Conservation (phyloP, 2,888 invertebrate species). For the Noctua fimbriata region DNA sequence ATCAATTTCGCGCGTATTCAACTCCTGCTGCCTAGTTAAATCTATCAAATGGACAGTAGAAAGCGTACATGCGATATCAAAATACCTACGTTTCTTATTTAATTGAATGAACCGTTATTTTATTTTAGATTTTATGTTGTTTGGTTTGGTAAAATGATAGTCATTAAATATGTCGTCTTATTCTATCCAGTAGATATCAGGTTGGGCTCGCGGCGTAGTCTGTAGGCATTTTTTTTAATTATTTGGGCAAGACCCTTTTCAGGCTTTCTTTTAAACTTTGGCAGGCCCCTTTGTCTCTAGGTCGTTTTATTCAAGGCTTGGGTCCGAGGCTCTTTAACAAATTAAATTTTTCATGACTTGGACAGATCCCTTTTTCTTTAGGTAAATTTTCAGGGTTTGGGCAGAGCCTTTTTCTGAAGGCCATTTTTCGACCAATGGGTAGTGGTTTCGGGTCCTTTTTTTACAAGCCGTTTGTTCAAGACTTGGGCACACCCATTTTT, state of each 20-base stretch:
- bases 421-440: not conserved
- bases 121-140: not conserved
- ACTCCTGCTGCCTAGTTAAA: conserved; percentile 38
- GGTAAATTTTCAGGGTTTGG: not conserved
- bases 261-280: not conserved
- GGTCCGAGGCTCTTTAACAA: not conserved
- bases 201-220: not conserved
- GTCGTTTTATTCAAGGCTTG: not conserved
- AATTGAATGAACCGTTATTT: conserved; percentile 33
- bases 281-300: not conserved
- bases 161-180: not conserved
- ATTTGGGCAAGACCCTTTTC: not conserved
- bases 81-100: conserved; percentile 34
- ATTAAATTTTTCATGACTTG: not conserved
- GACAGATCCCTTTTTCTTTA: not conserved
- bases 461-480: not conserved
- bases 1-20: conserved; percentile 64
- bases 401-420: not conserved
- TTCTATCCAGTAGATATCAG: not conserved
- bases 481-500: fast-evolving
- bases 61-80: conserved; percentile 50
- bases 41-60: conserved; percentile 53
- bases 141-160: not conserved
- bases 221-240: not conserved
- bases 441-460: not conserved